Percentiles rank a stretch among this genome's conserved stretches.
Conservation (phyloP, 2,797 vertebrate genomes). For the Sternotherus odoratus region DNA sequence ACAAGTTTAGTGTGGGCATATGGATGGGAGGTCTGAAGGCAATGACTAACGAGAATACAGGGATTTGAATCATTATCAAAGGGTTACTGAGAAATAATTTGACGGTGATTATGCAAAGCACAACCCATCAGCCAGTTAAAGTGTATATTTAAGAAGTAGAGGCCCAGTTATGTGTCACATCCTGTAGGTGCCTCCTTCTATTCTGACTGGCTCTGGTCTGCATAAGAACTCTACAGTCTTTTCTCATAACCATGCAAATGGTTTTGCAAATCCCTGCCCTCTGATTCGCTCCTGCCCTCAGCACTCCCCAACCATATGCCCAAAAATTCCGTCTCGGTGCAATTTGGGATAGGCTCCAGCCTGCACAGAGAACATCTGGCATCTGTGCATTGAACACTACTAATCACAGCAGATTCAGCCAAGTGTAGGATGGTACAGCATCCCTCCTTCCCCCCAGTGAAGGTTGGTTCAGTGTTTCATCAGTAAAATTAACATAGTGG, state of each 20-base stretch:
- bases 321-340: constrained; percentile 65
- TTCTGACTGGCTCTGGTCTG: neutral
- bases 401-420: constrained; percentile 50
- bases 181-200: neutral
- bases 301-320: constrained; percentile 47
- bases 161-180: neutral
- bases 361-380: constrained; percentile 62
- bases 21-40: neutral
- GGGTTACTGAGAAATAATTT: neutral
- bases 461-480: constrained; percentile 39
- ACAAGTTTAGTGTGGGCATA: neutral
- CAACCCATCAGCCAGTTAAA: neutral
- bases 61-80: neutral
- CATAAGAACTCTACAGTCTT: neutral
- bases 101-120: neutral
- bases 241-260: neutral
- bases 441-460: constrained; percentile 18
- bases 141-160: neutral
- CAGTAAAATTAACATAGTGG: constrained; percentile 44
- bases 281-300: constrained; percentile 7
- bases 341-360: constrained; percentile 62
- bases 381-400: constrained; percentile 49
- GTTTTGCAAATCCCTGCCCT: constrained; percentile 17
- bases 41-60: neutral
- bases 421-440: constrained; percentile 35